Conservation (phyloP, 2,797 vertebrate genomes). For the Chiroxiphia lanceolata region DNA sequence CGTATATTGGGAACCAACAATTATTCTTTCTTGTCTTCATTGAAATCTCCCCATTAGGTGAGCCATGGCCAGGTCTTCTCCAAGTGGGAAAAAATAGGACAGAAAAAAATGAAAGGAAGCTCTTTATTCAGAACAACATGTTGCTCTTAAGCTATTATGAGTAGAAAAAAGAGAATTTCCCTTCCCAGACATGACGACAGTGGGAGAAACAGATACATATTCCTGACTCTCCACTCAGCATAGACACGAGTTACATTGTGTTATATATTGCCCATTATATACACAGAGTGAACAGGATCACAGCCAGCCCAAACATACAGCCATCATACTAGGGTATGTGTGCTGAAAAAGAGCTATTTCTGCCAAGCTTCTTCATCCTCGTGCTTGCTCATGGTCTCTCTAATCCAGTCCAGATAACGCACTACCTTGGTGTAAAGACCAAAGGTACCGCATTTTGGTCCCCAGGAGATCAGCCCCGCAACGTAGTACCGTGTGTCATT, state of each 20-base stretch:
- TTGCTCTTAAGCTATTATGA: not conserved
- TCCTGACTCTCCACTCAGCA: not conserved
- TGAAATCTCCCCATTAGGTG: not conserved
- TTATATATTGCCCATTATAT: not conserved
- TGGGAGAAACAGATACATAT: not conserved
- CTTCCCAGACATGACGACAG: not conserved
- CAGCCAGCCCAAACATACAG: not conserved
- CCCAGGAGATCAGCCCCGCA: conserved; percentile 90
- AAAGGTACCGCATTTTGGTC: conserved; percentile 76
- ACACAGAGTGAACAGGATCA: not conserved
- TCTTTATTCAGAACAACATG: not conserved
- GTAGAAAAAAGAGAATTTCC: not conserved
- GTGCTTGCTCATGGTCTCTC: conserved; percentile 73
- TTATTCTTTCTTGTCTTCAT: not conserved
- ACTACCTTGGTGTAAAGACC: conserved; percentile 88
- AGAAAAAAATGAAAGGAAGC: not conserved
- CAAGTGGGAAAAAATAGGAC: not conserved
- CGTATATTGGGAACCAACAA: not conserved
- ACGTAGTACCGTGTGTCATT: conserved; percentile 64
- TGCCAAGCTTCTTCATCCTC: not conserved
- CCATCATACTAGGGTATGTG: not conserved
- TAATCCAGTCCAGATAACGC: conserved; percentile 90
- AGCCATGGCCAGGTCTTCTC: not conserved
- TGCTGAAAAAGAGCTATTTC: conserved; percentile 3
- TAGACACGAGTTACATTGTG: not conserved